These are phyloP conservation scores for Isoperla grammatica DNA, from an alignment of 2,888 invertebrate genomes.

Conservation along the genomic window DNA sequence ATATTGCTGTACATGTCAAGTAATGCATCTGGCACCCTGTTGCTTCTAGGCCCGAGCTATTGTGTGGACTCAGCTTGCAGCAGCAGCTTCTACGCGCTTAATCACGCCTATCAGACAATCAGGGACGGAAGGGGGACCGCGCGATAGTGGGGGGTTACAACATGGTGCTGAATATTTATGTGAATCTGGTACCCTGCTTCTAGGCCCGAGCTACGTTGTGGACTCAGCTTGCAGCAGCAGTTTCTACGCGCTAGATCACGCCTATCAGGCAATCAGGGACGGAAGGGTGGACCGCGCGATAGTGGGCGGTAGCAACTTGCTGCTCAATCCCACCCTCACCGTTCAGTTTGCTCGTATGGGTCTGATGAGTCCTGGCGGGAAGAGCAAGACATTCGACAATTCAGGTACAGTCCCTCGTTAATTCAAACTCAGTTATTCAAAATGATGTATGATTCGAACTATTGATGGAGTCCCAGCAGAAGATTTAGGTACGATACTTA, in stretches of 20 bases:
- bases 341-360: constrained; percentile 71
- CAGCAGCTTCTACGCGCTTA: constrained; percentile 83
- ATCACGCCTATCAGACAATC: constrained; percentile 73
- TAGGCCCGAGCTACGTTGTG: constrained; percentile 77
- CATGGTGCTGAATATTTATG: constrained; percentile 75
- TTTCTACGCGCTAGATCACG: constrained; percentile 78
- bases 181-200: no score
- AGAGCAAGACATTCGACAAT: constrained; percentile 87
- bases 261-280: constrained; percentile 67
- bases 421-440: no score
- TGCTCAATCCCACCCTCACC: constrained; percentile 81
- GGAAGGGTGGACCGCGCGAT: constrained; percentile 85
- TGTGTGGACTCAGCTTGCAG: constrained; percentile 91
- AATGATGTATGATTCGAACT: no score
- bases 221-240: constrained; percentile 97
- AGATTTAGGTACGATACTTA: no score
- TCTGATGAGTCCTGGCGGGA: constrained; percentile 76
- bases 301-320: constrained; percentile 80
- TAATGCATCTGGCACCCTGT: no score
- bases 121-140: constrained; percentile 72
- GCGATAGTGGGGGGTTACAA: constrained; percentile 87
- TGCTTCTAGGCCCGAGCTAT: constrained; percentile 72
- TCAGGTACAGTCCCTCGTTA: constrained; percentile 41
- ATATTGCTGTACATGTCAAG: no score
- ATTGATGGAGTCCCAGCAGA: no score